A percentile compares a stretch with the other conserved stretches of the same genome.
Conservation (phyloP, 1,140 invertebrate species). For the Papilio polyxenes region DNA sequence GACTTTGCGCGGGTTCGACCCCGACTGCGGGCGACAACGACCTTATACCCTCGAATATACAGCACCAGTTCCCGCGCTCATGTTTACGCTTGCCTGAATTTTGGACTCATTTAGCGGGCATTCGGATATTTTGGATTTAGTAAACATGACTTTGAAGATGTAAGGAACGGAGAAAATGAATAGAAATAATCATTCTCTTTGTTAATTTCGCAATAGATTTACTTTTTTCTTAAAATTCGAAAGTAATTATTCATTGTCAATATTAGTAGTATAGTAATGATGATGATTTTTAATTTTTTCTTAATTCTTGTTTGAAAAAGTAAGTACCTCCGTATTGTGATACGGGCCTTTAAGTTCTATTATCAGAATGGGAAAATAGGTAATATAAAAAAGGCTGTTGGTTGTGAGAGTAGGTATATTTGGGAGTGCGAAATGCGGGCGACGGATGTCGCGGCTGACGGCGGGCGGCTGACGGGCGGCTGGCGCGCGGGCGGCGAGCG, state of each 20-base stretch:
- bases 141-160: constrained; percentile 63
- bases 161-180: constrained; percentile 55
- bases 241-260: background rate
- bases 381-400: constrained; percentile 53
- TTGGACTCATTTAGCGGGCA: constrained; percentile 72
- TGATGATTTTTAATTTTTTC: too few species aligned
- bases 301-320: too few species aligned
- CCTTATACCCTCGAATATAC: constrained; percentile 54
- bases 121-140: constrained; percentile 73
- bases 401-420: constrained; percentile 66
- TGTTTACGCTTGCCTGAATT: constrained; percentile 57
- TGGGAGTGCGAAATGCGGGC: constrained; percentile 62
- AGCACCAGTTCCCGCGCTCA: constrained; percentile 47
- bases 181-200: constrained; percentile 10
- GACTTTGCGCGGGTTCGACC: constrained; percentile 52
- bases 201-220: background rate
- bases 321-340: background rate
- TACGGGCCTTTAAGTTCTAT: background rate
- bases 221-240: background rate
- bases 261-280: background rate
- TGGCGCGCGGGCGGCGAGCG: constrained; percentile 47
- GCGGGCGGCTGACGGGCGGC: constrained; percentile 46
- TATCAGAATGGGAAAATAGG: too few species aligned
- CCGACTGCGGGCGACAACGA: constrained; percentile 58
- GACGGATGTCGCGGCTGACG: constrained; percentile 35